Evolutionary conservation across 2,797 vertebrate genomes (phyloP), one percentile per base, ranked within the genome.

Genomic region (Xiphophorus birchmanni): DNA sequence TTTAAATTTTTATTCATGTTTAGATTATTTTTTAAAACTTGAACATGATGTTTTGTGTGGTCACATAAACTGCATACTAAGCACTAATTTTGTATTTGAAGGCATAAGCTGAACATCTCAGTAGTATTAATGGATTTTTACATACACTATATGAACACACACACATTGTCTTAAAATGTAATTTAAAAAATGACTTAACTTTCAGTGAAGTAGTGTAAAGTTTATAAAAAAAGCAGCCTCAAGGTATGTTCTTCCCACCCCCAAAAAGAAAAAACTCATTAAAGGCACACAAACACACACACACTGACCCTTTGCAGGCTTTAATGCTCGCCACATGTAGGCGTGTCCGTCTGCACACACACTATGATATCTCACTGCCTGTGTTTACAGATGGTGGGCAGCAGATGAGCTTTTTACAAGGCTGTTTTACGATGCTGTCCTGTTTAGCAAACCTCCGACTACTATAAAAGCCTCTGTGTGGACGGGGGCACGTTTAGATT

Each of bases 351-450:
- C 56, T 82, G 85, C 35, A 50, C 80, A 37, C 73, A 52, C 74
- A 69, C 73, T 47, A 77, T 65, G 82, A 84, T 84, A 56, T 80
- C 85, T 85, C 76, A 82, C 73, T 87, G 86, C 88, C 81, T 82
- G 80, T 94, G 88, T 92, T 93, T 93, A 91, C 94, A 91, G 93
- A 93, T 92, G 81, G 60, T 65, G 60, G 69, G 74, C 63, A 87
- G 82, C 89, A 92, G 90, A 94, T 92, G 86, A 93, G 90, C 83
- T 92, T 94, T 94, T 94, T 92, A 91, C 90, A 88, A 88, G 87
- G 71, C 67, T 74, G 86, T 74, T 93, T 95, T 90, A 90, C 84
- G 87, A 91, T 85, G 73, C 75, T 52, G 76, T 84, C 89, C 84
- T 88, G 83, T 89, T 91, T 84, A 92, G 82, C 73, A 86, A 88